Conservation (phyloP, 35 echinoderm and acorn worm genomes). For the Holothuria glaberrima region DNA sequence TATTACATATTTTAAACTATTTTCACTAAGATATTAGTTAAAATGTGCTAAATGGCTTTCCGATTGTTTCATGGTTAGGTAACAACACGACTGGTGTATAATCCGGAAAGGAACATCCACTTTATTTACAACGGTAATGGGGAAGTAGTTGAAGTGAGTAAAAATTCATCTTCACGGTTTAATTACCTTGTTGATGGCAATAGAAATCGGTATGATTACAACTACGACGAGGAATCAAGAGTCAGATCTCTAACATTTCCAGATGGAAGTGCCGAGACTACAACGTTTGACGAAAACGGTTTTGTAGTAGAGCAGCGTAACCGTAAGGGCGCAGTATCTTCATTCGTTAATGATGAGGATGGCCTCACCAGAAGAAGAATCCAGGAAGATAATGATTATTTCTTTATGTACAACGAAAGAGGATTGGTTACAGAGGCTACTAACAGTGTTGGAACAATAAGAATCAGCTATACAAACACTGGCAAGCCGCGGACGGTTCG, state of each 20-base stretch:
- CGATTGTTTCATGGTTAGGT: neutral
- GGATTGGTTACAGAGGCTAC: slow-evolving; percentile 70
- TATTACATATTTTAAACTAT: too few relatives aligned
- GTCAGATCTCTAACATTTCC: slow-evolving; percentile 20
- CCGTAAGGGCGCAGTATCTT: slow-evolving; percentile 7
- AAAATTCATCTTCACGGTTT: neutral
- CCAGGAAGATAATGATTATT: slow-evolving; percentile 8
- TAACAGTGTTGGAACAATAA: slow-evolving; percentile 60
- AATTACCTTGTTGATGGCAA: slow-evolving; percentile 54
- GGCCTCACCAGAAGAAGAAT: slow-evolving; percentile 13
- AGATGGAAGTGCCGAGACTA: slow-evolving; percentile 49
- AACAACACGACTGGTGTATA: neutral
- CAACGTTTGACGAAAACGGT: slow-evolving; percentile 56
- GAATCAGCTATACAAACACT: slow-evolving; percentile 46
- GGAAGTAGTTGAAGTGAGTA: neutral
- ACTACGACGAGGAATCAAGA: slow-evolving; percentile 25
- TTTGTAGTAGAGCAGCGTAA: slow-evolving; percentile 12
- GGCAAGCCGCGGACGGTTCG: slow-evolving; percentile 48
- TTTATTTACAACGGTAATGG: slow-evolving; percentile 13
- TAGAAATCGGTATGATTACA: slow-evolving; percentile 35
- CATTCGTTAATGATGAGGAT: slow-evolving; percentile 36
- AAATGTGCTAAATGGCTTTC: too few relatives aligned
- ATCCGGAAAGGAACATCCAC: slow-evolving; percentile 24
- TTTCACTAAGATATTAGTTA: too few relatives aligned
- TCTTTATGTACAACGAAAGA: slow-evolving; percentile 61